These are phyloP conservation scores for Proisotoma minuta DNA, from an alignment of 2,888 invertebrate genomes.

Conservation along the genomic window DNA sequence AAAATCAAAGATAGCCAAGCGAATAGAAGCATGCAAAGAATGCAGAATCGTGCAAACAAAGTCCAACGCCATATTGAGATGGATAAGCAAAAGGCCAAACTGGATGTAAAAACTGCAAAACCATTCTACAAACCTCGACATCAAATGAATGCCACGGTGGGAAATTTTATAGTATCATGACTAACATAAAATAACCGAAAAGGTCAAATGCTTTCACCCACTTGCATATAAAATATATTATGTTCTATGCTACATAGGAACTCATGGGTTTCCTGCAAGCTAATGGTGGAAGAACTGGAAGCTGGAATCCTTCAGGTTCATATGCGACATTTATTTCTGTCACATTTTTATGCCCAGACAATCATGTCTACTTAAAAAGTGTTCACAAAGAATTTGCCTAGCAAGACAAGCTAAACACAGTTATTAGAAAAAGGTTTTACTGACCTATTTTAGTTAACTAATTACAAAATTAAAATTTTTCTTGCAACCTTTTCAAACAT, in stretches of 20 bases:
- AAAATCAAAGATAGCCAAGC: slow-evolving; percentile 23
- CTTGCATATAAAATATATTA: not conserved
- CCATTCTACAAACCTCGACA: slow-evolving; percentile 6
- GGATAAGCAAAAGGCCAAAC: slow-evolving; percentile 23
- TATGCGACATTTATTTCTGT: too few relatives aligned
- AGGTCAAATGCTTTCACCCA: not conserved
- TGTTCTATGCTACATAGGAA: not conserved
- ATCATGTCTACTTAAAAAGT: too few relatives aligned
- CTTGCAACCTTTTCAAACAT: too few relatives aligned
- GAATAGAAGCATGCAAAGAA: slow-evolving; percentile 28
- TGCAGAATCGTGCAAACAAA: slow-evolving; percentile 22
- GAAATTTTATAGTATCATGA: too few relatives aligned
- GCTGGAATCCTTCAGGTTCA: too few relatives aligned
- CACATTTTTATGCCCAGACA: too few relatives aligned
- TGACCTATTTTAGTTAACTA: too few relatives aligned
- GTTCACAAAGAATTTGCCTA: too few relatives aligned
- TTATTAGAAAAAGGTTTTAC: too few relatives aligned
- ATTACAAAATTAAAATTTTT: too few relatives aligned
- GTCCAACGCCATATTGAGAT: slow-evolving; percentile 25
- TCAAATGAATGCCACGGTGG: not conserved
- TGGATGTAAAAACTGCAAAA: not conserved
- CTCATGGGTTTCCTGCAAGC: slow-evolving; percentile 34
- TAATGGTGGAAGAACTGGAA: slow-evolving; percentile 34
- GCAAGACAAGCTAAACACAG: too few relatives aligned
- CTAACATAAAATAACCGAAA: not conserved